Evolutionary conservation across 1,140 invertebrate species (phyloP), one percentile per base, ranked within the genome.

Genomic region (Linepithema humile): DNA sequence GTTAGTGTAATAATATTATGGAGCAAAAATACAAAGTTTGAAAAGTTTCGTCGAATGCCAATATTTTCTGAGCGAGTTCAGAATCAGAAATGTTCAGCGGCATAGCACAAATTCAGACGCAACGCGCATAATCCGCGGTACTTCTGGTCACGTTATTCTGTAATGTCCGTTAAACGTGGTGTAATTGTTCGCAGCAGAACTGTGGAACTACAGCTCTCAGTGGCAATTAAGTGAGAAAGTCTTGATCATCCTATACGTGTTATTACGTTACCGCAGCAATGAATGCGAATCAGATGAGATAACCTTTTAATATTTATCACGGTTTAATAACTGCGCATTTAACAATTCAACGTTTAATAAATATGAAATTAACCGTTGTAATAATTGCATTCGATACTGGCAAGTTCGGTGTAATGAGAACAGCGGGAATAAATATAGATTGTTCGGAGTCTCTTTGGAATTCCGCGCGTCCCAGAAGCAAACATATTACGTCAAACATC

Each of bases 61-160:
- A 80, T 64, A 69, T 80, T 69, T 65, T 80, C 75, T 32, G 62
- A 69, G 35, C 35, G 29, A 80, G 45, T 55, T 40, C 75, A 69
- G 67, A 80, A 69, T 69, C 48, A 45, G 17, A n/a, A 40, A 40
- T 17, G 48, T n/a, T n/a, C n/a, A n/a, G n/a, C n/a, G n/a, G n/a
- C n/a, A n/a, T n/a, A n/a, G 35, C 48, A 55, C 62, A 67, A 80
- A 80, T 69, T 35, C 75, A n/a, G 32, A 80, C 64, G 43, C 43
- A 70, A 40, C 64, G 48, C 64, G 48, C 38, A 43, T 80, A 80
- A 80, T 69, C 75, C 75, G n/a, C n/a, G 64, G 62, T 69, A 53
- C 23, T 80, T 69, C 75, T 55, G 67, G 48, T 53, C 75, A 69
- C 75, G 64, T 80, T 80, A 80, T 40, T 45, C 48, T 32, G 23